Evolutionary conservation across 2,113 vertebrate genomes (phyloP), one percentile per base, ranked within the genome.

Genomic region (Chlorodrepanis virens): DNA sequence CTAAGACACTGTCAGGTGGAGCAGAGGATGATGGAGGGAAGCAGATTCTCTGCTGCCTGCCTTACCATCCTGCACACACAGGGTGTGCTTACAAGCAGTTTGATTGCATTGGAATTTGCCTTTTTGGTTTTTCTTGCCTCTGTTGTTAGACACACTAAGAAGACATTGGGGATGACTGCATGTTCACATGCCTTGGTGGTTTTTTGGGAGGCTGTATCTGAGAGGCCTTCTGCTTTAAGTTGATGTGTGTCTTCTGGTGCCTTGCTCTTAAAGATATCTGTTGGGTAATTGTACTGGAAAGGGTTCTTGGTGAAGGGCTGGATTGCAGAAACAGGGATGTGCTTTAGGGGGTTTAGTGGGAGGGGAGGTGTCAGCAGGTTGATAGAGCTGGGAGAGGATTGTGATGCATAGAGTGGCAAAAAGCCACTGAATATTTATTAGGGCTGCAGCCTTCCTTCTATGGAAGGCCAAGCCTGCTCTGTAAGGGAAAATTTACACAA

Each of bases 1-100:
- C 95, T 89, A 93, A 91, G 87, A 63, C 61, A 50, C 65, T 92
- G 93, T 93, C 80, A 90, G 75, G 82, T 61, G 37, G 80, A 67
- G 89, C 63, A 90, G 37, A 29, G 50, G 47, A 35, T 61, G 83
- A 89, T 47, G 56, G 33, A 82, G 86, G 50, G 53, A 67, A 82
- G 49, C 20, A 56, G n/a, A 28, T 44, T 65, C 57, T 86, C 84
- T 93, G 42, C 53, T 40, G 39, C 25, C 79, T 90, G 56, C 76
- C 52, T 53, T 71, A 49, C 59, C 65, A 69, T 79, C 37, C 50
- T 65, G 39, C 28, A 42, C 60, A 28, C 12, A 31, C 2, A 27
- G 29, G 27, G 27, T 56, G 31, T 64, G 47, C 70, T 85, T 78
- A 42, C 61, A 47, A 70, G 44, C 6, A 40, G 16, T 52, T 76